Conservation (phyloP, 2,888 invertebrate genomes). For the Meiosimyza decipiens region DNA sequence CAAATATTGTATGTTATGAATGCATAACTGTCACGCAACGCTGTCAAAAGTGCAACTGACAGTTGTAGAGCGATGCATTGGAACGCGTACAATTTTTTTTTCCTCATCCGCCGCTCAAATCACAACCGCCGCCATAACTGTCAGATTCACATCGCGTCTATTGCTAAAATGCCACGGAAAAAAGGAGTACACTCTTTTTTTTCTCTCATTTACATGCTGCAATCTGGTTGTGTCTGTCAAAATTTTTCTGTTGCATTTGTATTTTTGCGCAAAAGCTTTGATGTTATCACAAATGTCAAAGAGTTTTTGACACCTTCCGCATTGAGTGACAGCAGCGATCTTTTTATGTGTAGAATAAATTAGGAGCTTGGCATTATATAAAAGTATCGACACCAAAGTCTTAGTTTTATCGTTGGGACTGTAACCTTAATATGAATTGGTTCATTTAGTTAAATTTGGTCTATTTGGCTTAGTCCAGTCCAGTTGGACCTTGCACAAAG, state of each 20-base stretch:
- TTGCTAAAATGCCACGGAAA: constrained; percentile 7
- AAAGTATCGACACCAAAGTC: no score
- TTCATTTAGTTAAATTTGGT: no score
- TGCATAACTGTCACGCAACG: constrained; percentile 47
- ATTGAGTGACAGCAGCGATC: constrained; percentile 28
- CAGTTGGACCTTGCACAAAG: no score
- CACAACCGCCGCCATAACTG: constrained; percentile 46
- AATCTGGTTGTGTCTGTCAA: constrained; percentile 16
- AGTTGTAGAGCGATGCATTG: constrained; percentile 43
- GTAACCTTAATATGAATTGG: no score
- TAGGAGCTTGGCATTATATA: no score
- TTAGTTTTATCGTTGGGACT: no score
- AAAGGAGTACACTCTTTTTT: neutral
- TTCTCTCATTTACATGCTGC: constrained; percentile 2
- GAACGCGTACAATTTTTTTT: neutral
- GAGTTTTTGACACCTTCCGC: constrained; percentile 47
- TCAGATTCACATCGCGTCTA: neutral
- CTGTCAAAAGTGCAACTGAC: constrained; percentile 48
- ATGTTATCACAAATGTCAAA: constrained; percentile 45
- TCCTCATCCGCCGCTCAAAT: constrained; percentile 50
- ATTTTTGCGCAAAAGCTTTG: constrained; percentile 13
- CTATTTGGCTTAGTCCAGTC: no score
- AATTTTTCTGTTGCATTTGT: constrained; percentile 13
- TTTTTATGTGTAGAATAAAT: neutral
- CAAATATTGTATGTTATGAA: constrained; percentile 30